Evolutionary conservation across 2,113 vertebrate species (phyloP).

Genomic region (Dryoscopus gambensis): DNA sequence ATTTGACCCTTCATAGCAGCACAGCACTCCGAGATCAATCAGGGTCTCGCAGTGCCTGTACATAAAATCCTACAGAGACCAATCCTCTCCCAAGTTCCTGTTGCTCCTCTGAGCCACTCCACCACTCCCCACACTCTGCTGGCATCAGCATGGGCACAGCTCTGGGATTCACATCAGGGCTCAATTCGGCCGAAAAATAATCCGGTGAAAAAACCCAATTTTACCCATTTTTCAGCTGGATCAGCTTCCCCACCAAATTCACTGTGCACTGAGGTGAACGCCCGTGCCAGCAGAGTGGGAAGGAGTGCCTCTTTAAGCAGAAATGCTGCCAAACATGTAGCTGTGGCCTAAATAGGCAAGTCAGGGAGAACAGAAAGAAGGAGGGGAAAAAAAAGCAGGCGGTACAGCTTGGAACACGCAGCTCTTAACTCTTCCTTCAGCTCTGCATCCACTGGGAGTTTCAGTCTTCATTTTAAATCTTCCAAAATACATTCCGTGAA

Average conservation of each 20-base stretch:
- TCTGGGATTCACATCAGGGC: not conserved
- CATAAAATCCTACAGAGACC: not conserved
- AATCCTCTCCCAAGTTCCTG: not conserved
- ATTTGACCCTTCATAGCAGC: not conserved
- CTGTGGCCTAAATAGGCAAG: conserved; percentile 60
- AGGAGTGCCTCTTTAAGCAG: conserved; percentile 46
- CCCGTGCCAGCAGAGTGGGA: not conserved
- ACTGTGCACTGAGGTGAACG: not conserved
- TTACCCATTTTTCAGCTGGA: not conserved
- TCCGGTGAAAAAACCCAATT: not conserved
- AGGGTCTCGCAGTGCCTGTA: not conserved
- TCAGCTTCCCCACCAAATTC: not conserved
- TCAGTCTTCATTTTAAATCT: not conserved
- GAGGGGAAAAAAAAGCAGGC: not conserved
- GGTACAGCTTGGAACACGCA: not conserved
- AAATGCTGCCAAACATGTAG: conserved; percentile 53
- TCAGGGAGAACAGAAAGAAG: not conserved
- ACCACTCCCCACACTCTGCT: not conserved
- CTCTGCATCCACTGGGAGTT: not conserved
- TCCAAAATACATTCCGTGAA: not conserved
- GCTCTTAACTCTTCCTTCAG: conserved; percentile 1
- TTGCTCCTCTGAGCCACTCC: not conserved
- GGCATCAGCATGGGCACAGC: not conserved
- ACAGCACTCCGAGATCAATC: not conserved
- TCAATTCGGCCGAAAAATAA: not conserved